Evolutionary conservation across 2,888 invertebrate species (phyloP).

Genomic region (Ommatoiulus sabulosus): DNA sequence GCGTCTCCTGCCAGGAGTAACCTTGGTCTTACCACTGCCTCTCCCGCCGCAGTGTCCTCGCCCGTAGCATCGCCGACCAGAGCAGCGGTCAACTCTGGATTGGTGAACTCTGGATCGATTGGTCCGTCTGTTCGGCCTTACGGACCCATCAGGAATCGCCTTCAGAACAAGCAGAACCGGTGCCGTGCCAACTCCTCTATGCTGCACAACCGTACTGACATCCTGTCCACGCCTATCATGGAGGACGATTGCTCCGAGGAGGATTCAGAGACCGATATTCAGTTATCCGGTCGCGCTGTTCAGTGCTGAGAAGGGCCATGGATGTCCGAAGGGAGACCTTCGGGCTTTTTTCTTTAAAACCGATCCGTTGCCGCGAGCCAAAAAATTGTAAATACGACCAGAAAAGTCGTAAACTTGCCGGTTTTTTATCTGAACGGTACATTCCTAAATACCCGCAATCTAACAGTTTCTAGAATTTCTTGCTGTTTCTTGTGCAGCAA

Average conservation of each 20-base stretch:
- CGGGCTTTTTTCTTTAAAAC: no score
- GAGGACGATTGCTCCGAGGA: constrained; percentile 73
- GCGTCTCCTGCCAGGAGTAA: constrained; percentile 58
- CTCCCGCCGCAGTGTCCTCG: neutral
- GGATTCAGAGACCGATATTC: neutral
- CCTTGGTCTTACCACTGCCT: no score
- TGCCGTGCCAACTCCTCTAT: constrained; percentile 5
- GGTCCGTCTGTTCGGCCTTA: neutral
- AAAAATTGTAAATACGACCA: no score
- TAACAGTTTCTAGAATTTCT: no score
- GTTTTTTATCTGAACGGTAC: no score
- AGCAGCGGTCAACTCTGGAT: neutral
- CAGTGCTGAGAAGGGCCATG: neutral
- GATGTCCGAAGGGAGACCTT: no score
- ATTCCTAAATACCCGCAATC: no score
- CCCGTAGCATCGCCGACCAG: neutral
- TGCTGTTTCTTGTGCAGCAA: no score
- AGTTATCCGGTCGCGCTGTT: neutral
- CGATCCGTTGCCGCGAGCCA: no score
- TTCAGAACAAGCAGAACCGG: constrained; percentile 32
- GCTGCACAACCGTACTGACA: constrained; percentile 75
- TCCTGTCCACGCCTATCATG: constrained; percentile 86
- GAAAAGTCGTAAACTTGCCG: no score
- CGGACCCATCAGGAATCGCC: constrained; percentile 14
- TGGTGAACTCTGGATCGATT: neutral